phyloP scores from a whole-genome alignment of 2,888 invertebrate genomes.

The Ectobius pallidus region DNA sequence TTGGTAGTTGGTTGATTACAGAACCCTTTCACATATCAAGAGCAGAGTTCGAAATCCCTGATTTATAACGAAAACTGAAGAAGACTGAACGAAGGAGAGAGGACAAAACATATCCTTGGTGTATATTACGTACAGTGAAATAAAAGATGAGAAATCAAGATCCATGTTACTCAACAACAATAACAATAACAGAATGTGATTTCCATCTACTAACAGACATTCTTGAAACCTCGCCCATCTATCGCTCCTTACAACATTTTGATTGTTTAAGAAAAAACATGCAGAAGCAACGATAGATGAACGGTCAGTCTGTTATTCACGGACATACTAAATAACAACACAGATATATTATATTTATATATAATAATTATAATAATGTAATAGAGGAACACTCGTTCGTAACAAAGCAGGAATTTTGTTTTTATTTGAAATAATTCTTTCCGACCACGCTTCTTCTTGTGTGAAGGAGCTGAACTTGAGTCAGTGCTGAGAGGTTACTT shows the following conservation, averaged over 20 bases:
- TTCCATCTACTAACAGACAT: background rate
- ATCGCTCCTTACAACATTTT: too few relatives aligned
- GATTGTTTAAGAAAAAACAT: too few relatives aligned
- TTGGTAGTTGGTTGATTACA: too few relatives aligned
- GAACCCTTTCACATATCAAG: too few relatives aligned
- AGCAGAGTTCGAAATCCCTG: too few relatives aligned
- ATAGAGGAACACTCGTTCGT: slow-evolving; percentile 36
- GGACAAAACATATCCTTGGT: slow-evolving; percentile 21
- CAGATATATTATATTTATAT: slow-evolving; percentile 31
- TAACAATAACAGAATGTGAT: slow-evolving; percentile 18
- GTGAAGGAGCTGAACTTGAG: slow-evolving; percentile 19
- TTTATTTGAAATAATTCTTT: too few relatives aligned
- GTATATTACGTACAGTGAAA: slow-evolving; percentile 24
- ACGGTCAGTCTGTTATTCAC: background rate
- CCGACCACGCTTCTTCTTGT: slow-evolving; percentile 5
- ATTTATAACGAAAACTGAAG: too few relatives aligned
- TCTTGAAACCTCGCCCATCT: background rate
- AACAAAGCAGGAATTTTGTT: slow-evolving; percentile 33
- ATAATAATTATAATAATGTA: slow-evolving; percentile 31
- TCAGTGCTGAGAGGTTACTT: slow-evolving; percentile 21
- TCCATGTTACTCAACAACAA: slow-evolving; percentile 22
- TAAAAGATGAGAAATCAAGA: slow-evolving; percentile 11
- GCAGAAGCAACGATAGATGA: background rate
- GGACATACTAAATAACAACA: slow-evolving; percentile 36
- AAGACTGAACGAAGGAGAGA: slow-evolving; percentile 31